phyloP scores from a whole-genome alignment of 2,797 vertebrate species.

The Naso thynnoides region DNA sequence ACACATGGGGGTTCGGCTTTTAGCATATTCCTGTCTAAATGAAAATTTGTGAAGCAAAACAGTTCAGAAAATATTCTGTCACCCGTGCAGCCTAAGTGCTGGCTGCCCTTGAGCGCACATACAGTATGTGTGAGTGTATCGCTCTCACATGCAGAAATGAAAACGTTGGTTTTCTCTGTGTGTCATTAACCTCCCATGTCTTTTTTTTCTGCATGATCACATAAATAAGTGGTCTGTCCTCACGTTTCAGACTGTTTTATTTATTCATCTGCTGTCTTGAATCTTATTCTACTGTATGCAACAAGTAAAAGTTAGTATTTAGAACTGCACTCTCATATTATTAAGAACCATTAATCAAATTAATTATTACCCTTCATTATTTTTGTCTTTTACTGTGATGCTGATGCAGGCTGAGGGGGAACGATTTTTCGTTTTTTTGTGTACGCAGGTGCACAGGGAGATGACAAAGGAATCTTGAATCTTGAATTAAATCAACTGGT shows the following conservation, averaged over 20 bases:
- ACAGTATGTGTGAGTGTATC: not conserved
- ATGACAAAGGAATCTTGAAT: not conserved
- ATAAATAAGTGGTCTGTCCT: too few relatives aligned
- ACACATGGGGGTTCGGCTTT: conserved; percentile 51
- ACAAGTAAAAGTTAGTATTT: not conserved
- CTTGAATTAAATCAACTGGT: not conserved
- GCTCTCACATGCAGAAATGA: conserved; percentile 3
- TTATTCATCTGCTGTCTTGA: not conserved
- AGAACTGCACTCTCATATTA: too few relatives aligned
- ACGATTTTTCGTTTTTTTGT: too few relatives aligned
- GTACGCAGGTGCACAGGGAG: too few relatives aligned
- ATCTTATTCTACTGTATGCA: not conserved
- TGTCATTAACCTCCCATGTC: conserved; percentile 13
- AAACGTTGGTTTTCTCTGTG: not conserved
- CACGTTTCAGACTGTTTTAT: not conserved
- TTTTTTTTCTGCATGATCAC: conserved; percentile 4
- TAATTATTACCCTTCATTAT: too few relatives aligned
- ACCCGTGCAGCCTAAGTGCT: conserved; percentile 33
- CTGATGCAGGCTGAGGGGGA: too few relatives aligned
- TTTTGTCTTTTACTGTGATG: too few relatives aligned
- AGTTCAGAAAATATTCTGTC: conserved; percentile 59
- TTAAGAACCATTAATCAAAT: too few relatives aligned
- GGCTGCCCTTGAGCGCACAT: conserved; percentile 52
- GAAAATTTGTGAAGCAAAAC: conserved; percentile 78
- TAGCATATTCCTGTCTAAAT: conserved; percentile 75